Base-by-base conservation (phyloP, 2,888 invertebrate species). In the Bombyx huttoni region DNA sequence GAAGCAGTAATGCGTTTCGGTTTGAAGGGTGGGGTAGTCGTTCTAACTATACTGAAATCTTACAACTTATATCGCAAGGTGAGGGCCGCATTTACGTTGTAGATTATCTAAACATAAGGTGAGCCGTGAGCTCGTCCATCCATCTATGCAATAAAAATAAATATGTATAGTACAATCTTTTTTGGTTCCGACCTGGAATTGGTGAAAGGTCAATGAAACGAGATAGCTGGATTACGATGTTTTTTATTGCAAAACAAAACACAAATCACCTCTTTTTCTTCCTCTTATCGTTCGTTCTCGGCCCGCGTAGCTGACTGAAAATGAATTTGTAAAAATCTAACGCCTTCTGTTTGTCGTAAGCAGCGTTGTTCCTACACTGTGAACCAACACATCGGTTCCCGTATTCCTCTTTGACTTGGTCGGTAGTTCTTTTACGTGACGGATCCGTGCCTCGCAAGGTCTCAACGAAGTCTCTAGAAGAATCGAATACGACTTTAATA, bases 261-360 rank as follows among this genome's bases (percentile, higher is more conserved):
- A 55, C 53, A 61, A n/a, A 59, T 53, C 53, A 58, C 69, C 59
- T 71, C 51, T 67, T 71, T 61, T 72, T 69, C 58, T 70, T 74
- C 60, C 73, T 74, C 51, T 73, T 73, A 56, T 75, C 75, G 46
- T 63, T 73, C 51, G 60, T 70, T 56, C 71, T 71, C 24, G 85
- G 85, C 24, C 79, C 67, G 12, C 87, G 73, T 46, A 89, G 58
- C 55, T 89, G 89, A 3, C 88, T 83, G 61, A 87, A 89, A 6
- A 89, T 81, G 56, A 87, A 88, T 69, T 85, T 89, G 61, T 89
- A 89, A 61, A 88, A 89, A 58, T 89, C 87, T 49, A 89, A 66
- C 10, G 89, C 89, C 64, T 82, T 86, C 57, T 87, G 86, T 52
- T 65, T 79, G 55, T 89, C 81, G 56, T 85, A 78, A 0, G 79